These are phyloP conservation scores for Andricus curvator DNA, from an alignment of 2,888 invertebrate genomes.

Conservation along the genomic window DNA sequence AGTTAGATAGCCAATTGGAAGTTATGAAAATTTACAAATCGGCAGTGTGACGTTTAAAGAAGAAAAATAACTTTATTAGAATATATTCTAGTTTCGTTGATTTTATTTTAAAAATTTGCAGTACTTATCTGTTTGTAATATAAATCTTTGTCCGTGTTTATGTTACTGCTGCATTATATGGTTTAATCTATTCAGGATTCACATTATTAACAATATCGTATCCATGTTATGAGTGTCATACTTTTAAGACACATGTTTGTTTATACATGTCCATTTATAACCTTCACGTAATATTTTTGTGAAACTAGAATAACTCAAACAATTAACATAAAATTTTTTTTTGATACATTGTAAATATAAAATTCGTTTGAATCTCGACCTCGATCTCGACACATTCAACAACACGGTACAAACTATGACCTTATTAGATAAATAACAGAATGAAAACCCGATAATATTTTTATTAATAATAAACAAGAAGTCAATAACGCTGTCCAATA, in stretches of 20 bases:
- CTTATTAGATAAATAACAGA: slow-evolving; percentile 60
- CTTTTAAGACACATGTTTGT: not conserved
- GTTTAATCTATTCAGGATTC: too few relatives aligned
- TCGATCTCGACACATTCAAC: slow-evolving; percentile 52
- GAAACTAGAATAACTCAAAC: not conserved
- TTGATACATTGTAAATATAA: not conserved
- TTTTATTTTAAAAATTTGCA: too few relatives aligned
- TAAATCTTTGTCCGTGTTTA: too few relatives aligned
- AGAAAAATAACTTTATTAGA: too few relatives aligned
- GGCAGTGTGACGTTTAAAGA: too few relatives aligned
- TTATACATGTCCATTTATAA: too few relatives aligned
- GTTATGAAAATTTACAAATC: too few relatives aligned
- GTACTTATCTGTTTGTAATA: too few relatives aligned
- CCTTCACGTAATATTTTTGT: not conserved
- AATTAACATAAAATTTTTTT: not conserved
- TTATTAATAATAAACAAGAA: slow-evolving; percentile 48
- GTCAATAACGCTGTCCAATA: slow-evolving; percentile 41
- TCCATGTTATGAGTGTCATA: not conserved
- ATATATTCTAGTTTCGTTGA: too few relatives aligned
- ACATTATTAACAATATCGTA: not conserved
- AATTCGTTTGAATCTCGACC: slow-evolving; percentile 53
- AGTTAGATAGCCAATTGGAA: too few relatives aligned
- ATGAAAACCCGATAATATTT: slow-evolving; percentile 19
- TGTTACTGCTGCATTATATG: too few relatives aligned
- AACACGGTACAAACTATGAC: slow-evolving; percentile 76